These are phyloP conservation scores for Microtus richardsoni DNA, from an alignment of 2,113 vertebrate species.

Conservation along the genomic window DNA sequence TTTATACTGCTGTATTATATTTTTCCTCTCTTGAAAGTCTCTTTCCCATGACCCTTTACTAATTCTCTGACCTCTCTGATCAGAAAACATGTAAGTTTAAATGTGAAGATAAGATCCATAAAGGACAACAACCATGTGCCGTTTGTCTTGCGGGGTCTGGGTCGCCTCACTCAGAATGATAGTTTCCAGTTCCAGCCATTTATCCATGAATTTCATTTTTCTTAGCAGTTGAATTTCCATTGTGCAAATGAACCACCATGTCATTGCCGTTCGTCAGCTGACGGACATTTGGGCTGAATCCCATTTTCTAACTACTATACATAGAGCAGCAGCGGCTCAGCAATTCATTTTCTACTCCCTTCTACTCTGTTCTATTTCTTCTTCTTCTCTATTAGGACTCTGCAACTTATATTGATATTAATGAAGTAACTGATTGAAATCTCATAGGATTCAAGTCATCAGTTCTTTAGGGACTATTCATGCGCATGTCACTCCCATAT, in stretches of 20 bases:
- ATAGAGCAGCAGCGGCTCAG: background rate
- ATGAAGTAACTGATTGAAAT: constrained; percentile 22
- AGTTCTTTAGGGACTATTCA: background rate
- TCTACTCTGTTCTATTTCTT: background rate
- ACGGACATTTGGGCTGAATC: background rate
- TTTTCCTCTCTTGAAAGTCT: background rate
- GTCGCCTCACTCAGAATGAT: background rate
- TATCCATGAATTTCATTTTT: background rate
- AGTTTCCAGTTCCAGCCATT: background rate
- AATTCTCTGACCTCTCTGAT: background rate
- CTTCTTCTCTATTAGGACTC: constrained; percentile 2
- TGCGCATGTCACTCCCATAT: background rate
- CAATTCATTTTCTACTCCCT: constrained; percentile 15
- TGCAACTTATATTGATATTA: background rate
- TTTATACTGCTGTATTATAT: background rate
- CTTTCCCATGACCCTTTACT: background rate
- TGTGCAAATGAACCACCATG: no score
- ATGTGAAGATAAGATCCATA: background rate
- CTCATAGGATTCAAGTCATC: background rate
- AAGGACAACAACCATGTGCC: background rate
- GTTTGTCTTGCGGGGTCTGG: background rate
- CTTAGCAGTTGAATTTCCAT: background rate
- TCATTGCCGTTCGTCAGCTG: background rate
- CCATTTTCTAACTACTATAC: background rate
- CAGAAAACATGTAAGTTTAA: background rate